Base-by-base conservation (phyloP, 2,797 vertebrate genomes). In the Rhinophrynus dorsalis region DNA sequence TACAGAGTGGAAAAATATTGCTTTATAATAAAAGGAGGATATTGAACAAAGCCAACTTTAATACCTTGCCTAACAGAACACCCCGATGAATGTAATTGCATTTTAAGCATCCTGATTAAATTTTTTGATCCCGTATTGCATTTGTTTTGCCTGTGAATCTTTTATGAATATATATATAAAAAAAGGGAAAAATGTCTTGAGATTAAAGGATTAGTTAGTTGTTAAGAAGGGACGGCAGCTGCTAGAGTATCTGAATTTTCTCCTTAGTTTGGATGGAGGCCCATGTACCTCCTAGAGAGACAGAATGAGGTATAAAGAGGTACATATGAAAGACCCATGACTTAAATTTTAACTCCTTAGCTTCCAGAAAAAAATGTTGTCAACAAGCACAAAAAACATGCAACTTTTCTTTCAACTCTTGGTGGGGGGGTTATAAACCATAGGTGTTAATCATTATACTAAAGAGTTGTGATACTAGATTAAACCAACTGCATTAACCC, bases 151-250 rank as follows among this genome's bases (percentile, higher is more conserved):
- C 86, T 88, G 86, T 86, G 83, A 89, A 87, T 89, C 83, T 86
- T 89, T 87, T 88, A 87, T 85, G 78, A 44, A 75, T 54, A 66
- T 73, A 72, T 67, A 57, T 58, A 29, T 35, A n/a, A 55, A 57
- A 23, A 45, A 20, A 23, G 33, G 88, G 94, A 44, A 93, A 93
- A 88, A 82, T 87, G 79, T 85, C 86, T 88, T 80, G 79, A 91
- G 92, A 96, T 96, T 95, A 96, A 92, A 92, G 92, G 92, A 95
- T 95, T 95, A 96, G 85, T 7, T 76, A 85, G 88, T 93, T 93
- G 76, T 81, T 81, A 89, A 87, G 77, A 92, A 92, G 85, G 84
- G 77, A 68, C 77, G 90, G 86, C 91, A 93, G 92, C 91, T 92
- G 88, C 84, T 93, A 82, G 88, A 80, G 74, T 85, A 83, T 86